Evolutionary conservation across 2,797 vertebrate genomes (phyloP).

Genomic region (Lepidocolaptes lacrymiger): DNA sequence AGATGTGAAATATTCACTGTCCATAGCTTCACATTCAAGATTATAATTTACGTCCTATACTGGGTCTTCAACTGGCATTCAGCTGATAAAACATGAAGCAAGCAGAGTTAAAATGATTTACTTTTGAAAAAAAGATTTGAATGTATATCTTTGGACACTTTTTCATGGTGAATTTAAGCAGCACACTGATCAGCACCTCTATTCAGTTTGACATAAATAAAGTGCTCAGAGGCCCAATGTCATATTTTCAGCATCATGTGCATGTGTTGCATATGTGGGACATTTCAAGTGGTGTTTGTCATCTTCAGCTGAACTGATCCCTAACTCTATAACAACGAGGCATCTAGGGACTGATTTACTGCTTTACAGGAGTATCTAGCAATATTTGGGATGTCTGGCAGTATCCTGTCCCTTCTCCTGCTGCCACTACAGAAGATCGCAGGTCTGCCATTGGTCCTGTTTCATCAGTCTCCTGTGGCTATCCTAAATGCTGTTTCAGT

Average conservation of each 20-base stretch:
- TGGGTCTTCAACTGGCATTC: not conserved
- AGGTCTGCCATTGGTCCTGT: not conserved
- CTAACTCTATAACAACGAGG: not conserved
- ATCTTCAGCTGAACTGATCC: not conserved
- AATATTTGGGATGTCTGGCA: not conserved
- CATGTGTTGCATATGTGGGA: not conserved
- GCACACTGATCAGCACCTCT: accelerated
- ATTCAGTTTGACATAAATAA: not conserved
- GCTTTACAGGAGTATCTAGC: not conserved
- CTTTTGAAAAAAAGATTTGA: not conserved
- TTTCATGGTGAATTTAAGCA: not conserved
- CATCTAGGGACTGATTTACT: not conserved
- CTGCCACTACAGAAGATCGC: not conserved
- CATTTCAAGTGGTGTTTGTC: not conserved
- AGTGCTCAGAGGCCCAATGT: not conserved
- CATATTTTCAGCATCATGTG: not conserved
- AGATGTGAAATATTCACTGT: not conserved
- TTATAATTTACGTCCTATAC: not conserved
- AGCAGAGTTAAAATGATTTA: not conserved
- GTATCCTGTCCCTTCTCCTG: not conserved
- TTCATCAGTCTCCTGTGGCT: not conserved
- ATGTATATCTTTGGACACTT: not conserved
- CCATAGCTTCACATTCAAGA: not conserved
- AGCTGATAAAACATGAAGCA: not conserved
- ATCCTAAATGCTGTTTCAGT: not conserved